Conservation (phyloP, 2,888 invertebrate species). For the Hybos culiciformis region DNA sequence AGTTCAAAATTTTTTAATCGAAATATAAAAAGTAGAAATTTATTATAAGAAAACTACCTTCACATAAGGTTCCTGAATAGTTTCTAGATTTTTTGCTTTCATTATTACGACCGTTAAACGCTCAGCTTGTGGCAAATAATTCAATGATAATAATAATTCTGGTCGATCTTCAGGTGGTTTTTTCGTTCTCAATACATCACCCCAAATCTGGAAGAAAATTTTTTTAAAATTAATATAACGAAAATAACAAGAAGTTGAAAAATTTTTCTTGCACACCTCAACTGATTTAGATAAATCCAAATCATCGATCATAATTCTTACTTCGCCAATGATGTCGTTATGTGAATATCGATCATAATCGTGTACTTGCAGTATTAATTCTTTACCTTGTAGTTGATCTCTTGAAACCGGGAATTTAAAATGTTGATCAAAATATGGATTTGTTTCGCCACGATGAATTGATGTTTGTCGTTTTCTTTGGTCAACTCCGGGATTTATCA, state of each 20-base stretch:
- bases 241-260: conserved; percentile 28
- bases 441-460: conserved; percentile 69
- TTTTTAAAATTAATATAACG: conserved; percentile 27
- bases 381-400: conserved; percentile 71
- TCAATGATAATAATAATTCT: conserved; percentile 69
- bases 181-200: conserved; percentile 67
- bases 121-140: conserved; percentile 79
- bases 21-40: too few relatives aligned
- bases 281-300: conserved; percentile 49
- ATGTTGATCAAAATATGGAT: conserved; percentile 81
- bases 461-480: conserved; percentile 71
- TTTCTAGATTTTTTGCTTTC: conserved; percentile 72
- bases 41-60: too few relatives aligned
- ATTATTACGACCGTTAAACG: conserved; percentile 68
- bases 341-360: conserved; percentile 56
- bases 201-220: conserved; percentile 61
- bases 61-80: conserved; percentile 71
- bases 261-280: conserved; percentile 22
- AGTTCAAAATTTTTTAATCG: too few relatives aligned
- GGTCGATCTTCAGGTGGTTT: conserved; percentile 71
- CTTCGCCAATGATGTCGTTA: conserved; percentile 78
- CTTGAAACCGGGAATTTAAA: conserved; percentile 87
- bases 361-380: conserved; percentile 38
- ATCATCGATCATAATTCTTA: conserved; percentile 60
- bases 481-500: conserved; percentile 71